phyloP scores from a whole-genome alignment of 2,113 vertebrate genomes.

The Nerophis lumbriciformis region DNA sequence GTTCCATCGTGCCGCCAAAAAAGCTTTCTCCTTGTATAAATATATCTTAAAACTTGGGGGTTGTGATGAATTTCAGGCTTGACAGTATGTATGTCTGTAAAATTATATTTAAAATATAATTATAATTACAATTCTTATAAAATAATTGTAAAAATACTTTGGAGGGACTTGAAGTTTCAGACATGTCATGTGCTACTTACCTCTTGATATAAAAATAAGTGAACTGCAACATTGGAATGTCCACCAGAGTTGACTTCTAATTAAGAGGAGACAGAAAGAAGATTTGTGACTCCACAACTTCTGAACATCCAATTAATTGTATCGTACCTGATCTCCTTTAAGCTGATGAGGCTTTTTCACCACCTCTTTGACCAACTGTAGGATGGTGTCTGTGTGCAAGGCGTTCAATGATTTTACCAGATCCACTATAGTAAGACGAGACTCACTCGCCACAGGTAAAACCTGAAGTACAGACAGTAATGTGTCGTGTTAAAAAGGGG shows the following conservation, averaged over 20 bases:
- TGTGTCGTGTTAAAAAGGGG: not conserved
- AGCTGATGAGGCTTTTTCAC: slow-evolving; percentile 91
- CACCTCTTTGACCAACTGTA: slow-evolving; percentile 90
- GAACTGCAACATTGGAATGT: slow-evolving; percentile 90
- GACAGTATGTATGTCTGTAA: no score
- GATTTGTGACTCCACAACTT: not conserved
- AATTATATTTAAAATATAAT: no score
- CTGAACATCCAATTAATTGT: not conserved
- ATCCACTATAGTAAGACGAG: slow-evolving; percentile 83
- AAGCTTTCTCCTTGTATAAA: no score
- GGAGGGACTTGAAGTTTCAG: not conserved
- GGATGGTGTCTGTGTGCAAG: slow-evolving; percentile 77
- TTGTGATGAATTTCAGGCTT: no score
- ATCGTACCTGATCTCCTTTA: slow-evolving; percentile 84
- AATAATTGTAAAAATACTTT: not conserved
- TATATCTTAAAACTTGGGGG: no score
- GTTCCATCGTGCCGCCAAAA: no score
- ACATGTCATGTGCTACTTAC: slow-evolving; percentile 54
- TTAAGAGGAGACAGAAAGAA: slow-evolving; percentile 7
- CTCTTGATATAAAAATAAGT: slow-evolving; percentile 84
- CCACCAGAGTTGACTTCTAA: slow-evolving; percentile 83
- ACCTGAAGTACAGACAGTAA: slow-evolving; percentile 67
- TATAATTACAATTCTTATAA: no score
- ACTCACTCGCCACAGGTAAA: slow-evolving; percentile 72
- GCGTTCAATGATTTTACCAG: slow-evolving; percentile 82